A percentile compares a stretch with the other conserved stretches of the same genome.
Conservation (phyloP, 1,140 invertebrate species). For the Hydropsyche tenuis region DNA sequence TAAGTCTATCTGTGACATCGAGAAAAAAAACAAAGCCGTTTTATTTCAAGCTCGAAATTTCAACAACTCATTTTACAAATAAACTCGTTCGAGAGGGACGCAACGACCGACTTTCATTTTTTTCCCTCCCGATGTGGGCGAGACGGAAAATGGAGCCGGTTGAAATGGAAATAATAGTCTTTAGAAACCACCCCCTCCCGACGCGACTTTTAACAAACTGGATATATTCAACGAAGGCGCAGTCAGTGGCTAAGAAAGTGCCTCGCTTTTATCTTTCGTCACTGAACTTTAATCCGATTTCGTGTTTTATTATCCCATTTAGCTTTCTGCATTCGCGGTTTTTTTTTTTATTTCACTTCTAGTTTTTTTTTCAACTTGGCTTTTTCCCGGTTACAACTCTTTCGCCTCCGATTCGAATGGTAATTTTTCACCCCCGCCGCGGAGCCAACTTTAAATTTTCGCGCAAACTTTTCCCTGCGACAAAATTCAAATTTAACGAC, state of each 20-base stretch:
- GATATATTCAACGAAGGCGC: too few relatives aligned
- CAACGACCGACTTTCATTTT: too few relatives aligned
- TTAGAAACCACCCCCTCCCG: too few relatives aligned
- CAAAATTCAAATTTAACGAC: constrained; percentile 12
- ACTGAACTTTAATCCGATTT: constrained; percentile 25
- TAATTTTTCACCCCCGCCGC: constrained; percentile 12
- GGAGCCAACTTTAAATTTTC: too few relatives aligned
- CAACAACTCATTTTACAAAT: too few relatives aligned
- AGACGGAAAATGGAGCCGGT: too few relatives aligned
- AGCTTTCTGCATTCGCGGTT: constrained; percentile 16
- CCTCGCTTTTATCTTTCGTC: constrained; percentile 17
- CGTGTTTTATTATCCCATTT: constrained; percentile 25
- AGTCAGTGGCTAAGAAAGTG: background rate
- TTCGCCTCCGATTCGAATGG: background rate
- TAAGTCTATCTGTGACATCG: too few relatives aligned
- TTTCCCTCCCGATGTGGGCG: too few relatives aligned
- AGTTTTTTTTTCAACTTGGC: background rate
- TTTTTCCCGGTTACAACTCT: background rate
- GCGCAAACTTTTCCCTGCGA: constrained; percentile 9
- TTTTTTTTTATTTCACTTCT: background rate
- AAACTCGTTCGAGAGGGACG: too few relatives aligned
- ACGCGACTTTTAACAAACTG: constrained; percentile 1
- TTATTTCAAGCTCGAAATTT: too few relatives aligned
- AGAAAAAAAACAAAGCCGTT: too few relatives aligned
- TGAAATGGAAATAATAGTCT: too few relatives aligned